A percentile compares a stretch with the other conserved stretches of the same genome.
Evolutionary conservation across 2,888 invertebrate species (phyloP).

Genomic region (Acrocera orbiculus): DNA sequence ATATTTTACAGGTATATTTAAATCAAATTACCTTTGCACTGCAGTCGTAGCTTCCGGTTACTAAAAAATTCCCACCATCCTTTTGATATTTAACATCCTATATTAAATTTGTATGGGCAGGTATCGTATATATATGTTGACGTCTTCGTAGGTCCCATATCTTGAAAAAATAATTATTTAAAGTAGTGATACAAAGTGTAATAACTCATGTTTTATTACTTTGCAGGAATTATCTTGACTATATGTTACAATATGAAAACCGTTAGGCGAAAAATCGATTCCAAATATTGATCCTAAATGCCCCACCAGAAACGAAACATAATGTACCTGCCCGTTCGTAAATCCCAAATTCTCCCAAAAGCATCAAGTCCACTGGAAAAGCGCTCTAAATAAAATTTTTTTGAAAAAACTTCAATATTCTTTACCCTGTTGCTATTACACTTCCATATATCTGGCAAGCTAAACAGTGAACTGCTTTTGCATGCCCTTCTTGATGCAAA

Average conservation of each 20-base stretch:
- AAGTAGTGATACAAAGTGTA: neutral
- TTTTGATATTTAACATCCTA: constrained; percentile 79
- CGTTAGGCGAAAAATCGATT: constrained; percentile 78
- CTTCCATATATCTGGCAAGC: constrained; percentile 90
- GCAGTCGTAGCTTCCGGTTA: constrained; percentile 86
- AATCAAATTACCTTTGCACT: constrained; percentile 55
- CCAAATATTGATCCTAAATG: constrained; percentile 81
- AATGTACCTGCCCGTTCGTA: constrained; percentile 89
- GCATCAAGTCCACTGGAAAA: constrained; percentile 83
- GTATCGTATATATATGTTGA: constrained; percentile 79
- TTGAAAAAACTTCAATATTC: constrained; percentile 28
- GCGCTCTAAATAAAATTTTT: too few species aligned
- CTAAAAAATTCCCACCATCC: constrained; percentile 70
- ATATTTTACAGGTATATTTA: neutral
- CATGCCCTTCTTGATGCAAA: constrained; percentile 95
- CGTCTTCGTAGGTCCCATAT: constrained; percentile 90
- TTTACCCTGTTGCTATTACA: constrained; percentile 72
- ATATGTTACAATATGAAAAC: constrained; percentile 72
- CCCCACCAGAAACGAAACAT: constrained; percentile 99
- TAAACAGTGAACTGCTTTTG: constrained; percentile 83
- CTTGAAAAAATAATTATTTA: constrained; percentile 4
- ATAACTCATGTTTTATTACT: too few species aligned
- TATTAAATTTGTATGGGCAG: constrained; percentile 81
- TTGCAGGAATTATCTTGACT: constrained; percentile 87
- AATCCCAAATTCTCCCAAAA: constrained; percentile 95